These are phyloP conservation scores for Brachypteracias leptosomus DNA, from an alignment of 2,113 vertebrate genomes.

Conservation along the genomic window DNA sequence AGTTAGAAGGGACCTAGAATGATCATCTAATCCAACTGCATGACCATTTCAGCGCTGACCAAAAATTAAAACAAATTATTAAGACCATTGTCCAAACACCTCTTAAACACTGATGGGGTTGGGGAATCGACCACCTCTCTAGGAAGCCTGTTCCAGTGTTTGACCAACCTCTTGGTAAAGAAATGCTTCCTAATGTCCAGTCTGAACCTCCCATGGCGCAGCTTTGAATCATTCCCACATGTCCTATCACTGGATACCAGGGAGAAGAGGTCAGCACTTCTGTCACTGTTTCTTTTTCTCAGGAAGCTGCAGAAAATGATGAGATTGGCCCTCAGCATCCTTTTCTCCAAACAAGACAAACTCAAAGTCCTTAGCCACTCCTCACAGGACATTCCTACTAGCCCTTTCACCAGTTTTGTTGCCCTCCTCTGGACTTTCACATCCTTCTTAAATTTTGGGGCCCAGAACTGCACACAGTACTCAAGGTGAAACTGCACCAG, in stretches of 20 bases:
- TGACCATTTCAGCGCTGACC: not conserved
- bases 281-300: not conserved
- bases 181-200: not conserved
- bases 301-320: not conserved
- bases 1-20: not conserved
- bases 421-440: not conserved
- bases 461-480: not conserved
- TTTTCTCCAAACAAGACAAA: not conserved
- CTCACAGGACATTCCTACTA: not conserved
- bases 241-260: accelerated
- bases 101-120: not conserved
- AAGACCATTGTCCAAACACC: not conserved
- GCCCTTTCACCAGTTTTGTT: not conserved
- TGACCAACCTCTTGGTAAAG: not conserved
- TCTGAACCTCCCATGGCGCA: accelerated
- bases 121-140: not conserved
- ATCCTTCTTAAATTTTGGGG: not conserved
- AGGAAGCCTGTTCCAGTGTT: not conserved
- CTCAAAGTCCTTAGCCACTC: not conserved
- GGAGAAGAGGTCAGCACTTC: not conserved
- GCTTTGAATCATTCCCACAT: not conserved
- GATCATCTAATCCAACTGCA: not conserved
- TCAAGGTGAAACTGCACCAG: not conserved
- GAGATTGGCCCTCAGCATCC: not conserved
- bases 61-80: not conserved